A percentile compares a stretch with the other conserved stretches of the same genome.
phyloP scores from a whole-genome alignment of 1,140 invertebrate species.

The Eufriesea mexicana region DNA sequence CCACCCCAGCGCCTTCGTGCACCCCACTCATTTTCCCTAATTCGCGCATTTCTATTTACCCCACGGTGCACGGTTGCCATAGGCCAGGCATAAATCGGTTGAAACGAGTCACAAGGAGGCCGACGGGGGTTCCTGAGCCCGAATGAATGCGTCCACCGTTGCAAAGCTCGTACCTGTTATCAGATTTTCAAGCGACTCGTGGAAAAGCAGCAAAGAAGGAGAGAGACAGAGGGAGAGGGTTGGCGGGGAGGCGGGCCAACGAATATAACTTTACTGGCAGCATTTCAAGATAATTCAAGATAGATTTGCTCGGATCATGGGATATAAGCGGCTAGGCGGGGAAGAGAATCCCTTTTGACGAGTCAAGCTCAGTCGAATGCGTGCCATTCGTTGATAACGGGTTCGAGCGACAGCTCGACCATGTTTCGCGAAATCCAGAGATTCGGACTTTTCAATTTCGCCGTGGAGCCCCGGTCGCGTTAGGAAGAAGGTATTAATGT shows the following conservation, averaged over 20 bases:
- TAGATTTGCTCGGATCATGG: slow-evolving; percentile 66
- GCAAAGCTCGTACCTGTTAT: not conserved
- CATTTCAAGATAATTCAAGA: slow-evolving; percentile 68
- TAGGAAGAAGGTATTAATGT: slow-evolving; percentile 54
- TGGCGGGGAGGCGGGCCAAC: not conserved
- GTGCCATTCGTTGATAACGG: slow-evolving; percentile 71
- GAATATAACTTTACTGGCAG: slow-evolving; percentile 50
- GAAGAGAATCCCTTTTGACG: slow-evolving; percentile 69
- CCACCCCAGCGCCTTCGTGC: no score
- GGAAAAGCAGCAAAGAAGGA: not conserved
- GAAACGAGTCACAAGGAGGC: not conserved
- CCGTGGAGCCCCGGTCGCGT: slow-evolving; percentile 18
- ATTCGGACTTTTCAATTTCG: slow-evolving; percentile 68
- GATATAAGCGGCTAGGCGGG: slow-evolving; percentile 57
- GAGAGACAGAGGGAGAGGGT: no score
- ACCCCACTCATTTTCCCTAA: not conserved
- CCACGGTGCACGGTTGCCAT: not conserved
- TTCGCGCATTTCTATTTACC: slow-evolving; percentile 4
- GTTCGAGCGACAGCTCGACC: slow-evolving; percentile 50
- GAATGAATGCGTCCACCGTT: not conserved
- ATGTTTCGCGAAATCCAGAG: slow-evolving; percentile 68
- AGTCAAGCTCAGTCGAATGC: slow-evolving; percentile 69
- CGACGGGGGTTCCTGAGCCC: not conserved
- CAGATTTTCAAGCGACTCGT: slow-evolving; percentile 15
- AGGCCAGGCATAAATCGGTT: not conserved